Base-by-base conservation (phyloP, 1,140 invertebrate species). In the Zaprionus camerounensis region DNA sequence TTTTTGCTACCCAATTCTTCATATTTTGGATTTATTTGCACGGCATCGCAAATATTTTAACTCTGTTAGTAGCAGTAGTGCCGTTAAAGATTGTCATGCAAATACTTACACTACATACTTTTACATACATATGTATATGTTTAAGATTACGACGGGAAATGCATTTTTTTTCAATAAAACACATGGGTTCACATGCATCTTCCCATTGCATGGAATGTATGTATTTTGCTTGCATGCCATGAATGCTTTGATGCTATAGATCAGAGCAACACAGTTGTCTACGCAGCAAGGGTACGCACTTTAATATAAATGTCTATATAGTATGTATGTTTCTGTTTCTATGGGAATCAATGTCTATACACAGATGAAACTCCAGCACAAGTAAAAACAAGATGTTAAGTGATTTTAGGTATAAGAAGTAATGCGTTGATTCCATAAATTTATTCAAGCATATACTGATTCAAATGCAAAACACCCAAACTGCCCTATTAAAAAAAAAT, bases 161-260 rank as follows among this genome's bases (percentile, higher is more conserved):
- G 6, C 15, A 41, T 41, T 69, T 75, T 64, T 46, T 69, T 78
- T 77, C 77, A 77, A 70, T 26, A 71, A 71, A 73, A 82, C 83
- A 80, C 80, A 77, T 80, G 80, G 77, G 63, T 87, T 85, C 73
- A 81, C 63, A 74, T 81, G 56, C 62, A 55, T 68, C 66, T 71
- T 68, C 63, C 61, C 44, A 64, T 71, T 79, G 82, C 76, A 76
- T 68, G 49, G 62, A 65, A 71, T 80, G 82, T 65, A 55, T 80
- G 82, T 65, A 55, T 68, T 81, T 57, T 73, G 38, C 31, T 57
- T 17, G 49, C 57, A 20, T 82, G 63, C 80, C 76, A 86, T 75
- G 72, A 86, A 78, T 74, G 80, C 80, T 82, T 78, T 81, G 80
- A 80, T 83, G 82, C 69, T 64, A 64, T 70, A 68, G 63, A 78